Evolutionary conservation across 2,113 vertebrate species (phyloP), one percentile per base, ranked within the genome.

Genomic region (Bostrychus sinensis): DNA sequence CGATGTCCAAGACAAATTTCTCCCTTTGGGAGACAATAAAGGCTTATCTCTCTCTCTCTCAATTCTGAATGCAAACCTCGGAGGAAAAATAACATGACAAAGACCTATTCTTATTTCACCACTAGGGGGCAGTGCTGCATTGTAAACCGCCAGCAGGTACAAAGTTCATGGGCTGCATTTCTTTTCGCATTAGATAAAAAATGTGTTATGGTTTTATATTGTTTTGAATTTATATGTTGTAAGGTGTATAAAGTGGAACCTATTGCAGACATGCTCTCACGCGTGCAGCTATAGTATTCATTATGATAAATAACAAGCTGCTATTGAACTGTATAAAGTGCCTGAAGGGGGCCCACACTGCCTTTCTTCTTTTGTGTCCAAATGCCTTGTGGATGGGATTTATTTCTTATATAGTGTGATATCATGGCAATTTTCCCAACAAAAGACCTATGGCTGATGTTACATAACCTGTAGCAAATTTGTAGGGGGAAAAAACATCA

Each of bases 121-220:
- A 78, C 53, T 16, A 83, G 69, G 32, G 62, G 82, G 70, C 75
- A 39, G 79, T 53, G 51, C 17, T 43, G 75, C 20, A 64, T 70
- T 7, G 70, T 13, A 70, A 1, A 56, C 5, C 7, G 38, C 17
- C 46, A 4, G 1, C 6, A 20, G 8, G n/a, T 36, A 2, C 12
- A 4, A 7, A 20, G 20, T 4, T 38, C 48, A 7, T 10, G n/a
- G n/a, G 11, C 32, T 3, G 48, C 16, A 30, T 51, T 51, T 2
- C 8, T 28, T 51, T 6, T 16, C 16, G 12, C 43, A 16, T 16
- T 25, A n/a, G 25, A 9, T 51, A n/a, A n/a, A n/a, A n/a, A n/a
- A n/a, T n/a, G n/a, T n/a, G n/a, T n/a, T n/a, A n/a, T n/a, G n/a
- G 9, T 30, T 9, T 51, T 1, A 30, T n/a, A 25, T 6, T 34